A percentile compares a stretch with the other conserved stretches of the same genome.
Evolutionary conservation across 35 echinoderm and acorn worm genomes (phyloP).

Genomic region (Lytechinus variegatus): DNA sequence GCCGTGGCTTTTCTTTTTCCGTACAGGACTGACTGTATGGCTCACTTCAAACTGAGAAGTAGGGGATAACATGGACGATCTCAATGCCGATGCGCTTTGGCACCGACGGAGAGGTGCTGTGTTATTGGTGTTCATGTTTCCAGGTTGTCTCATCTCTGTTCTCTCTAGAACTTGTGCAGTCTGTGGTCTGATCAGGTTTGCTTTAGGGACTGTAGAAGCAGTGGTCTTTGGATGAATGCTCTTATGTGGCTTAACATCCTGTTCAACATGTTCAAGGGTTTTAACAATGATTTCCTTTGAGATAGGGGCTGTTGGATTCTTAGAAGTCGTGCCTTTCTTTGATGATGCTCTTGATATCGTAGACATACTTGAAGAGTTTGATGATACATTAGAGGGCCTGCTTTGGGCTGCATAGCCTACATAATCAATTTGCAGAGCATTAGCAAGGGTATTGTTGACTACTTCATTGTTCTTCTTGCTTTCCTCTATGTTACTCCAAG

Average conservation of each 20-base stretch:
- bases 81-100: not conserved
- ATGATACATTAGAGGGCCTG: not conserved
- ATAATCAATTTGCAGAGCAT: conserved; percentile 76
- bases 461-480: conserved; percentile 72
- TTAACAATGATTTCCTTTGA: conserved; percentile 29
- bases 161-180: conserved; percentile 57
- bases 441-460: conserved; percentile 78
- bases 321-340: not conserved
- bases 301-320: conserved; percentile 16
- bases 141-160: conserved; percentile 39
- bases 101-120: not conserved
- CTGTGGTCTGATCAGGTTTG: conserved; percentile 58
- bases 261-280: conserved; percentile 25
- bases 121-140: conserved; percentile 8
- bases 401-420: not conserved
- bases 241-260: conserved; percentile 54
- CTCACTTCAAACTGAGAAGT: not conserved
- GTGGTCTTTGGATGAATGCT: conserved; percentile 81
- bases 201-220: conserved; percentile 72
- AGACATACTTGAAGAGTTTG: not conserved
- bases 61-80: not conserved
- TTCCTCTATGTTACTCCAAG: conserved; percentile 74
- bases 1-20: conserved; percentile 81
- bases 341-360: conserved; percentile 1
- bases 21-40: conserved; percentile 18